Conservation (phyloP, 2,113 vertebrate species). For the Calidris pugnax region DNA sequence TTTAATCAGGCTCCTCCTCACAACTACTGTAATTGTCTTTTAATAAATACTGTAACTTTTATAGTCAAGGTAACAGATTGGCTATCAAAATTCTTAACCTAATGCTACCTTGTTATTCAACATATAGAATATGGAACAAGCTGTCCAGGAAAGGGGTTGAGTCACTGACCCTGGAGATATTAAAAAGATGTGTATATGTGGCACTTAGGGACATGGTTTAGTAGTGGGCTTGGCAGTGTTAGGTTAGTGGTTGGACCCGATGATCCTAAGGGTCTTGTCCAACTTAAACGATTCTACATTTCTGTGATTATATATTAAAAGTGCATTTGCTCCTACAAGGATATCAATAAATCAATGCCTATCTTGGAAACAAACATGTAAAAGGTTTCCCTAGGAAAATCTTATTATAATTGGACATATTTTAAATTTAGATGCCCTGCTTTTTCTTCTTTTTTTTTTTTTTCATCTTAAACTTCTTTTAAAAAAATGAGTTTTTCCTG, state of each 20-base stretch:
- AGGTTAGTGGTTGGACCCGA: accelerated
- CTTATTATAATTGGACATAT: background rate
- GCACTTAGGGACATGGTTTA: background rate
- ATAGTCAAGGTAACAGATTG: background rate
- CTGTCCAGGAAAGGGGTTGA: background rate
- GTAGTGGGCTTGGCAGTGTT: background rate
- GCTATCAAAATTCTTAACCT: background rate
- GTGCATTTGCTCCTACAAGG: background rate
- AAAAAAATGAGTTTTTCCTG: background rate
- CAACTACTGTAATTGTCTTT: background rate
- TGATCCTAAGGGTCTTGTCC: background rate
- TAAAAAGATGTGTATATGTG: background rate
- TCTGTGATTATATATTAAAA: background rate
- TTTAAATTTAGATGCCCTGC: background rate
- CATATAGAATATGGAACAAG: background rate
- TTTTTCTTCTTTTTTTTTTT: background rate
- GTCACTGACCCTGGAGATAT: background rate
- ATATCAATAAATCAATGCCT: background rate
- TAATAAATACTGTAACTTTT: background rate
- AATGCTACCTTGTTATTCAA: background rate
- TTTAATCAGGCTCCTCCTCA: background rate
- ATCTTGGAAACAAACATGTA: background rate
- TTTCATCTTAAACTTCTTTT: background rate
- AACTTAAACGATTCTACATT: background rate
- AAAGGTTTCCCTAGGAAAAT: background rate